Evolutionary conservation across 1,140 invertebrate genomes (phyloP), one percentile per base, ranked within the genome.

Genomic region (Drosophila sproati): DNA sequence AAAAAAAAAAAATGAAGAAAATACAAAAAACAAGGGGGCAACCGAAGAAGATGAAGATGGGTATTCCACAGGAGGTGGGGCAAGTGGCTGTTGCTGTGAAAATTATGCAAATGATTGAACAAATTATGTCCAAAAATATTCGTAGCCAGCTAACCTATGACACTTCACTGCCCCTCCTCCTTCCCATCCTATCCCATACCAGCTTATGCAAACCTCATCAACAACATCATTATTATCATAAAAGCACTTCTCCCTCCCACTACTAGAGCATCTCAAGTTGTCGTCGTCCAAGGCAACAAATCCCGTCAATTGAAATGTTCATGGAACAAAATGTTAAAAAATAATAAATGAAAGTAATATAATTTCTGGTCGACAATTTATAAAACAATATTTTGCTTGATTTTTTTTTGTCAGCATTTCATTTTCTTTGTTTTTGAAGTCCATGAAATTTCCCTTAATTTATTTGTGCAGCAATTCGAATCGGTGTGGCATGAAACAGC

Each of bases 71-170:
- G 39, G 2, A 35, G 64, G 20, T 28, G 69, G 39, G 74, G 60
- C 45, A 55, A 67, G 69, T 67, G 66, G 45, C 80, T 80, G 83
- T 85, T 79, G 71, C 60, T 80, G 61, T 75, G 71, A 81, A 88
- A 88, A 88, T 88, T 88, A 88, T 88, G 85, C 80, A 88, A 88
- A 88, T 88, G 85, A 88, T 88, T 88, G 85, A 75, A 68, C 85
- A 88, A 88, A 88, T 88, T 81, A 89, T 89, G 85, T 88, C 85
- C 88, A 77, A 82, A 68, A 71, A 48, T 79, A 48, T 73, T 43
- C 54, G 60, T 72, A 75, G 63, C 51, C 57, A 48, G 67, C 80
- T 88, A 77, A 89, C 85, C 85, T 88, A 59, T 89, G 83, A 70
- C 64, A 6, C 62, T 32, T 68, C 64, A 6, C 62, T 32, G 39